Percentiles rank a stretch among this genome's conserved stretches.
Conservation (phyloP, 2,888 invertebrate species). For the Erebia epiphron region DNA sequence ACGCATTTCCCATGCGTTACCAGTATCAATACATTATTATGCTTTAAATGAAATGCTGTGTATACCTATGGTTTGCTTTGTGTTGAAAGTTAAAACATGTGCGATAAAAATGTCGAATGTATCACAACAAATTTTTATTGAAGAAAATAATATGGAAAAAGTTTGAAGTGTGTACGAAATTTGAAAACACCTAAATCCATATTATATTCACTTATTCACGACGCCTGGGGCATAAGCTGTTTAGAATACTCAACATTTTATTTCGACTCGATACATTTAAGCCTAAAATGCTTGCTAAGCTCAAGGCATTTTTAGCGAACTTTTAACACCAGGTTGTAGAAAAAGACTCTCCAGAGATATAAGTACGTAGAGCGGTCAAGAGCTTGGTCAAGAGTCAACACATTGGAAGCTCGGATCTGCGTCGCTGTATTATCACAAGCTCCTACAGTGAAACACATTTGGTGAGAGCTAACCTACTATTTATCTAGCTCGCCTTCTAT, state of each 20-base stretch:
- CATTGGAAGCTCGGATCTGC: neutral
- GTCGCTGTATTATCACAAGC: neutral
- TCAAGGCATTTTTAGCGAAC: neutral
- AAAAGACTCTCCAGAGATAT: neutral
- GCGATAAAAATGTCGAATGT: too few relatives aligned
- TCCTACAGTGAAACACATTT: neutral
- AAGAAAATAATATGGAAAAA: neutral
- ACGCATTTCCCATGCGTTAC: neutral
- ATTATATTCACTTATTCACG: too few relatives aligned
- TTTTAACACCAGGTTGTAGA: neutral
- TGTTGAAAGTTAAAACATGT: too few relatives aligned
- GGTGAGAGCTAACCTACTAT: neutral
- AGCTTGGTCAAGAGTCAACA: neutral
- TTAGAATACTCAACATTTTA: too few relatives aligned
- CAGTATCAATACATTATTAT: slow-evolving; percentile 1
- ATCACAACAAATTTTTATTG: too few relatives aligned
- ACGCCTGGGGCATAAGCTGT: too few relatives aligned
- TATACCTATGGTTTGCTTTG: too few relatives aligned
- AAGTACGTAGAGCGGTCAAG: too few relatives aligned
- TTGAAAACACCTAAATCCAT: neutral
- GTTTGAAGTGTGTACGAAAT: neutral
- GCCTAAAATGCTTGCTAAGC: neutral
- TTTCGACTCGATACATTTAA: too few relatives aligned
- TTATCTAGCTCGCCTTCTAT: neutral
- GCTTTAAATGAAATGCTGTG: slow-evolving; percentile 3